phyloP scores from a whole-genome alignment of 2,888 invertebrate genomes.

The Neoscelio sp. region DNA sequence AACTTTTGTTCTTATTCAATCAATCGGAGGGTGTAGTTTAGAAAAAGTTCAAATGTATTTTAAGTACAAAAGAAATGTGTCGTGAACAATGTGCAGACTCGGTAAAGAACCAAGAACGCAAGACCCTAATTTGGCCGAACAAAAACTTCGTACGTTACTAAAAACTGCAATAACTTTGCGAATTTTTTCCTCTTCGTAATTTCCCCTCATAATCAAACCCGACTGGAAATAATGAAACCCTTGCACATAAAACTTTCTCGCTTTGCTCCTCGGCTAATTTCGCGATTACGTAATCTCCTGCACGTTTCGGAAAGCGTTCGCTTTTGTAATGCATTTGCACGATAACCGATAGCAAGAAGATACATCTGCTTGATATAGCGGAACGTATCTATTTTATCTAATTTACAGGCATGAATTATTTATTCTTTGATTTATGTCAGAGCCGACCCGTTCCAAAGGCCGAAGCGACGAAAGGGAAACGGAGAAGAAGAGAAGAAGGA shows the following conservation, averaged over 20 bases:
- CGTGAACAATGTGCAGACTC: too few species aligned
- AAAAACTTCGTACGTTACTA: too few species aligned
- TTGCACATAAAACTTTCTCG: constrained; percentile 46
- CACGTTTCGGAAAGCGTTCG: constrained; percentile 63
- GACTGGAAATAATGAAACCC: constrained; percentile 22
- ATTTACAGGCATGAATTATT: constrained; percentile 61
- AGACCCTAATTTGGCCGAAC: too few species aligned
- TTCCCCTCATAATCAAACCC: constrained; percentile 23
- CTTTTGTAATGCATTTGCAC: constrained; percentile 60
- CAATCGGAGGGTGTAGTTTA: too few species aligned
- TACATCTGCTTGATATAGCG: constrained; percentile 62
- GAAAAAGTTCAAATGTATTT: too few species aligned
- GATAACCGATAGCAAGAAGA: constrained; percentile 63
- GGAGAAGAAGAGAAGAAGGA: background rate
- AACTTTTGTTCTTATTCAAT: too few species aligned
- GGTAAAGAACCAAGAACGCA: too few species aligned
- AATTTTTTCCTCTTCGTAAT: constrained; percentile 24
- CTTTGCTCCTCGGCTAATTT: constrained; percentile 56
- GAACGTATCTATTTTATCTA: constrained; percentile 64
- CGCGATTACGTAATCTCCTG: constrained; percentile 61
- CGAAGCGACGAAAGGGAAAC: constrained; percentile 3
- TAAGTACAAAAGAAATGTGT: too few species aligned
- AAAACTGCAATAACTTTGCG: background rate
- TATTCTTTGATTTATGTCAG: constrained; percentile 45
- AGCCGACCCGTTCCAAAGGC: constrained; percentile 14